Evolutionary conservation across 2,797 vertebrate genomes (phyloP).

Genomic region (Hapalemur alaotrensis): DNA sequence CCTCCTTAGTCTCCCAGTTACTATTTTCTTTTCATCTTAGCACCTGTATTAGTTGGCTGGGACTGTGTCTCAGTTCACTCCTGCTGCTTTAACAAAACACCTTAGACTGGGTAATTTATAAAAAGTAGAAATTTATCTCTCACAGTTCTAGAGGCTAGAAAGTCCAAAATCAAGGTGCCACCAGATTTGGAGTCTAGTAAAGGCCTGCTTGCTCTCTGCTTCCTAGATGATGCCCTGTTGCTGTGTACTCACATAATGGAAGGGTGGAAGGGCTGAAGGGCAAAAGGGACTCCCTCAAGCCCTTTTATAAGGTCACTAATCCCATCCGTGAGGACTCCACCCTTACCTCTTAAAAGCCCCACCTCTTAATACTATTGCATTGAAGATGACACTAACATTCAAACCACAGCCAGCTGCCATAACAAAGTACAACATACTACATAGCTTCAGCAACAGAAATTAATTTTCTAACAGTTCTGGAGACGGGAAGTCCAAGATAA

Average conservation of each 20-base stretch:
- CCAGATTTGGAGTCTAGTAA: background rate
- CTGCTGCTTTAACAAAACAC: background rate
- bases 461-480: background rate
- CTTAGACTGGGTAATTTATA: background rate
- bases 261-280: background rate
- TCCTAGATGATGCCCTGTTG: too few relatives aligned
- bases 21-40: constrained; percentile 5
- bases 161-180: background rate
- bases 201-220: background rate
- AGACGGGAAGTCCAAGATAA: background rate
- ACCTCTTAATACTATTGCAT: background rate
- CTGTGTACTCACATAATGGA: background rate
- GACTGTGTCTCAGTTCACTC: background rate
- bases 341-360: too few relatives aligned
- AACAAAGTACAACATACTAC: background rate
- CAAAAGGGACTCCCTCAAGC: background rate
- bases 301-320: background rate
- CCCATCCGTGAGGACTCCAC: background rate
- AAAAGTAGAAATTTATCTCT: background rate
- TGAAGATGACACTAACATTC: background rate
- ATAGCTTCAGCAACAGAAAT: background rate
- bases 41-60: background rate
- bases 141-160: background rate
- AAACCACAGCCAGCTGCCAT: background rate
- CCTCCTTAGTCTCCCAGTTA: background rate